Evolutionary conservation across 53 echinoderm and acorn worm genomes (phyloP), one percentile per base, ranked within the genome.

Genomic region (Hippasteria phrygiana): DNA sequence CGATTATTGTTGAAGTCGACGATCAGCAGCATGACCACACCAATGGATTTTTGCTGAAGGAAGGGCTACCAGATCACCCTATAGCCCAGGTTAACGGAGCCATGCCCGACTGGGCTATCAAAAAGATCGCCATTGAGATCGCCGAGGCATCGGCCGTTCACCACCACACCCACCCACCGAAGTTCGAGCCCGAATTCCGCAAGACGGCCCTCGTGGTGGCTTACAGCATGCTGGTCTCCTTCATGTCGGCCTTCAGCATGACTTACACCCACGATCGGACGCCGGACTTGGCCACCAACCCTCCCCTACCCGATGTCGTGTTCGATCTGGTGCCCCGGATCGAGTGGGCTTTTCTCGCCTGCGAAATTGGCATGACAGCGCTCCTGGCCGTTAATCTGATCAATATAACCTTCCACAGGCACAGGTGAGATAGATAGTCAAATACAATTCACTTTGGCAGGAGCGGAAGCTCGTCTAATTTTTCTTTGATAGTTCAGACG

Each of bases 321-420:
- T 88, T 99, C 40, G 99, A 99, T 31, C 93, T 93, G 72, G 51
- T 99, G 12, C 99, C 99, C 2, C 71, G 92, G 62, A 94, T 99
- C 45, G 94, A 93, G 0, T 99, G 99, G 99, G 99, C 99, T 2
- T 99, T 99, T 45, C 84, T 90, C 54, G 99, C 94, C 12, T 93
- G 94, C 91, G 99, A 99, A 66, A 72, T 95, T 0, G 94, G 95
- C 67, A 94, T 94, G 32, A 65, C 96, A 11, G 62, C 90, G 10
- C 84, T 99, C 4, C 55, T 77, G 0, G 50, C 77, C 13, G 81
- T 94, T 7, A 79, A 94, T n/a, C 16, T 78, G 0, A 36, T 96
- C 12, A 85, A 94, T 27, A 48, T 99, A 9, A 22, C 92, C 31
- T 85, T 99, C 66, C 99, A 99, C 71, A 99, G 96, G 88, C 99